phyloP scores from a whole-genome alignment of 2,113 vertebrate genomes.

The Triplophysa rosa region DNA sequence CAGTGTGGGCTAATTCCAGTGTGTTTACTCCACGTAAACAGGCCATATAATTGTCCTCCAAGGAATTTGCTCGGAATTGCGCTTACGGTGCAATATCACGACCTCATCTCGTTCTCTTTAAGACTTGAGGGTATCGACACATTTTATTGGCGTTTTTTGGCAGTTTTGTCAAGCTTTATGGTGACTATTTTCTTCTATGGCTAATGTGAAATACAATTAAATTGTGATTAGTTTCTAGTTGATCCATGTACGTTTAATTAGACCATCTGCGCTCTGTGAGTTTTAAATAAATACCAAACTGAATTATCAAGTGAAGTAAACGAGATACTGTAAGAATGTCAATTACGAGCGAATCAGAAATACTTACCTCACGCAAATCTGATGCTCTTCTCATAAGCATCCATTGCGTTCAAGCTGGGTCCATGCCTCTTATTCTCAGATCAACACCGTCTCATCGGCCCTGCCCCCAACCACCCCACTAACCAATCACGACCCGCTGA shows the following conservation, averaged over 20 bases:
- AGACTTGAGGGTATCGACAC: not conserved
- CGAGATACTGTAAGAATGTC: not conserved
- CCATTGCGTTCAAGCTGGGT: slow-evolving; percentile 3
- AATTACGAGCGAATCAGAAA: not conserved
- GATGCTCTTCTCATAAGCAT: slow-evolving; percentile 2
- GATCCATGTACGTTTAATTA: not conserved
- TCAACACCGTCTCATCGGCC: slow-evolving; percentile 16
- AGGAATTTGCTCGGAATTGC: slow-evolving; percentile 27
- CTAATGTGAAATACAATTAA: not conserved
- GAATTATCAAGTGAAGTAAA: not conserved
- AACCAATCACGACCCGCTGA: slow-evolving; percentile 21
- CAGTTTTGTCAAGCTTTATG: not conserved
- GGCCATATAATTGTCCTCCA: slow-evolving; percentile 37
- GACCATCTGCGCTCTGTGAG: not conserved
- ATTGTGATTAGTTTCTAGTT: not conserved
- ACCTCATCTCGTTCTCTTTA: not conserved
- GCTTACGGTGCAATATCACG: not conserved
- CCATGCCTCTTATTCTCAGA: slow-evolving; percentile 19
- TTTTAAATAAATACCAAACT: slow-evolving; percentile 5
- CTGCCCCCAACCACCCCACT: slow-evolving; percentile 12
- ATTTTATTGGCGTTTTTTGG: not conserved
- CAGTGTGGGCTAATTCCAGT: slow-evolving; percentile 32
- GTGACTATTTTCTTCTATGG: not conserved
- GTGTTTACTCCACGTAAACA: slow-evolving; percentile 46
- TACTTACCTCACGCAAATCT: too few relatives aligned